These are phyloP conservation scores for Microctonus aethiopoides DNA, from an alignment of 2,888 invertebrate species.

Conservation along the genomic window DNA sequence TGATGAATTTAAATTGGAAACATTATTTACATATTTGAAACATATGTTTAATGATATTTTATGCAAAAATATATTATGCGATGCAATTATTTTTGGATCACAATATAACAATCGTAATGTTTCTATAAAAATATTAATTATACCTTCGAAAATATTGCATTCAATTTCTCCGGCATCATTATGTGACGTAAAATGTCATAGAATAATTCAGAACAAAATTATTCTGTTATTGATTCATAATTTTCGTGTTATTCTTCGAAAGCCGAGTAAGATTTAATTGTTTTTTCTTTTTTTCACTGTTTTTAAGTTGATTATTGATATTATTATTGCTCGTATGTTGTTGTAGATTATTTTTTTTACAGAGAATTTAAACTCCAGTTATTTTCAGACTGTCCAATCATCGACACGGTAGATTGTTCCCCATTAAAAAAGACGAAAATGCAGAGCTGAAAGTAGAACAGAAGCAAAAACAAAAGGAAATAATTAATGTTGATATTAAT, in stretches of 20 bases:
- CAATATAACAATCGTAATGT: constrained; percentile 50
- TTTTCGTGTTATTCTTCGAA: constrained; percentile 48
- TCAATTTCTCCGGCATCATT: constrained; percentile 46
- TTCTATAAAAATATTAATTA: constrained; percentile 40
- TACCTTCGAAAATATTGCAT: constrained; percentile 47
- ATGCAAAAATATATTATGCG: constrained; percentile 52
- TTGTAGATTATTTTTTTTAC: constrained; percentile 52
- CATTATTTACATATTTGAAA: constrained; percentile 49
- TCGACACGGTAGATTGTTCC: constrained; percentile 48
- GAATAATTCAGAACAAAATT: constrained; percentile 55
- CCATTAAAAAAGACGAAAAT: constrained; percentile 40
- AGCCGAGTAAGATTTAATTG: constrained; percentile 50
- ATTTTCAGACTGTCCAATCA: constrained; percentile 57
- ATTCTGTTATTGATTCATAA: constrained; percentile 49
- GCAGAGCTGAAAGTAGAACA: constrained; percentile 31
- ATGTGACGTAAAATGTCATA: constrained; percentile 52
- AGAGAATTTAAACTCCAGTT: constrained; percentile 59
- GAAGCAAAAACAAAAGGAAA: constrained; percentile 35
- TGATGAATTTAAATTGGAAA: constrained; percentile 52
- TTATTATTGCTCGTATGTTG: not conserved
- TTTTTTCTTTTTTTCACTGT: not conserved
- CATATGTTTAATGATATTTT: constrained; percentile 52
- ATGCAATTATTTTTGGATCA: constrained; percentile 51
- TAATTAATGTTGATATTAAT: constrained; percentile 38
- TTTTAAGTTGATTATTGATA: not conserved